Percentiles rank a stretch among this genome's conserved stretches.
Evolutionary conservation across 2,888 invertebrate genomes (phyloP).

Genomic region (Xanthorhoe designata): DNA sequence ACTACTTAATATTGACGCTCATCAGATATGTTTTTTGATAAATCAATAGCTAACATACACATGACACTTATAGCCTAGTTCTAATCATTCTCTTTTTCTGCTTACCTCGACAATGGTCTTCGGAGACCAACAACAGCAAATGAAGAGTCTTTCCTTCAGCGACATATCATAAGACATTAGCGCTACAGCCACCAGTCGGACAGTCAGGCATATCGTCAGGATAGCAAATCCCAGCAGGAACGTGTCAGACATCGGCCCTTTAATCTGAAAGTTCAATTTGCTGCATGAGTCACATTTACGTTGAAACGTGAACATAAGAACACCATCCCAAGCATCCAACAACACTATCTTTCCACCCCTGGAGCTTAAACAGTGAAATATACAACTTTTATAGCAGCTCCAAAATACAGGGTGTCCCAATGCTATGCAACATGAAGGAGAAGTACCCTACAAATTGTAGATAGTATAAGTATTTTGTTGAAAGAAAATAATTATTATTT

Average conservation of each 20-base stretch:
- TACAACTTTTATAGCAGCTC: background rate
- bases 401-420: too few species aligned
- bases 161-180: conserved; percentile 78
- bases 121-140: conserved; percentile 89
- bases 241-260: conserved; percentile 54
- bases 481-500: too few species aligned
- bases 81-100: background rate
- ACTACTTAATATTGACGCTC: too few species aligned
- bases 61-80: background rate
- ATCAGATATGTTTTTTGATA: too few species aligned
- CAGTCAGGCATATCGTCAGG: conserved; percentile 62
- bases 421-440: too few species aligned
- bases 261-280: conserved; percentile 59
- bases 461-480: too few species aligned
- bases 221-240: conserved; percentile 70
- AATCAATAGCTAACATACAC: too few species aligned
- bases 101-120: conserved; percentile 89
- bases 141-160: conserved; percentile 86
- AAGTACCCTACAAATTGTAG: too few species aligned
- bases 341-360: background rate
- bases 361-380: background rate
- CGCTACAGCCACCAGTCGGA: conserved; percentile 60
- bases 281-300: background rate
- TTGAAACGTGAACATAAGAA: background rate
- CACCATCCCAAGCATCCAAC: background rate